Percentiles rank a stretch among this genome's conserved stretches.
Conservation (phyloP, 2,888 invertebrate genomes). For the Diloba caeruleocephala region DNA sequence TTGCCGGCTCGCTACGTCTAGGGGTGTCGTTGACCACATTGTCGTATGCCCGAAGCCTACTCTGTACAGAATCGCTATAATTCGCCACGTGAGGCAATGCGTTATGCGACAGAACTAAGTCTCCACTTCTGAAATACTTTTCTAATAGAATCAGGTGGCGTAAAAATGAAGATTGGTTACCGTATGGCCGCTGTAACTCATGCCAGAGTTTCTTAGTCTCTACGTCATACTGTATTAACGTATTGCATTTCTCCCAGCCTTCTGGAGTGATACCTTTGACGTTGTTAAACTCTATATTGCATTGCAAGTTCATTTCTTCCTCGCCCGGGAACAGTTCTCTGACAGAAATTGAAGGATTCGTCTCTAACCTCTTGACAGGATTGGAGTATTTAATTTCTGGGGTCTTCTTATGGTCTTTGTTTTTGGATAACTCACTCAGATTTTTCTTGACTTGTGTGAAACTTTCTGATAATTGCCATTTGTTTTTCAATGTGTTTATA, state of each 20-base stretch:
- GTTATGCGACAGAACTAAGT: constrained; percentile 92
- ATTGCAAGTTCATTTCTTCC: constrained; percentile 94
- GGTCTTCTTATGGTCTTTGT: constrained; percentile 80
- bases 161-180: constrained; percentile 95
- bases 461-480: constrained; percentile 87
- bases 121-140: constrained; percentile 95
- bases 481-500: constrained; percentile 84
- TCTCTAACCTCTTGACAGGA: constrained; percentile 91
- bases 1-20: constrained; percentile 68
- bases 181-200: constrained; percentile 95
- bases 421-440: constrained; percentile 83
- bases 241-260: constrained; percentile 95
- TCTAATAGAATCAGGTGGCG: constrained; percentile 94
- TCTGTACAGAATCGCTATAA: constrained; percentile 94
- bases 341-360: constrained; percentile 95
- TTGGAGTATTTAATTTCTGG: constrained; percentile 86
- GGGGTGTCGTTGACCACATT: constrained; percentile 82
- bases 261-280: constrained; percentile 93
- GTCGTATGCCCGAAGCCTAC: constrained; percentile 93
- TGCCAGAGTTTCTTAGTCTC: constrained; percentile 95
- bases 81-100: constrained; percentile 93
- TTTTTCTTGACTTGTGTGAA: constrained; percentile 86
- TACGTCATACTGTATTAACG: constrained; percentile 94
- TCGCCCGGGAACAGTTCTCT: constrained; percentile 95
- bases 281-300: constrained; percentile 93